phyloP scores from a whole-genome alignment of 2,113 vertebrate genomes.

The Raja brachyura region DNA sequence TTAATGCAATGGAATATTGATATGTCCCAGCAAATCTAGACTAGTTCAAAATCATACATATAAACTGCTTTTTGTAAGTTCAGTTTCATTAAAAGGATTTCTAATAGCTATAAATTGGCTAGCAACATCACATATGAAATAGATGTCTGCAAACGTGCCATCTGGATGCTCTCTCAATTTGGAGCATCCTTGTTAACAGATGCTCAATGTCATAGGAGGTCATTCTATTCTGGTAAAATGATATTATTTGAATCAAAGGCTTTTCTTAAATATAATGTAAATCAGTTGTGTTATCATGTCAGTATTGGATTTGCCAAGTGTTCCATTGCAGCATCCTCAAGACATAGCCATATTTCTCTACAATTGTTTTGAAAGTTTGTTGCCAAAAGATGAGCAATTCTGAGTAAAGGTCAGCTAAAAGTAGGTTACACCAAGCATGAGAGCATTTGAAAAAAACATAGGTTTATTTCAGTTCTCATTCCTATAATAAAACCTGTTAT shows the following conservation, averaged over 20 bases:
- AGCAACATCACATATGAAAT: not conserved
- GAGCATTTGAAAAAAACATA: not conserved
- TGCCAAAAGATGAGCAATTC: not conserved
- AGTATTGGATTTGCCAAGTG: not conserved
- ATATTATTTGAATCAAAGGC: not conserved
- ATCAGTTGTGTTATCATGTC: not conserved
- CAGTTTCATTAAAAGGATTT: not conserved
- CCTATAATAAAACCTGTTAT: not conserved
- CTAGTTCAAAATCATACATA: not conserved
- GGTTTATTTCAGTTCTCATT: not conserved
- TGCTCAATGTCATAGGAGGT: not conserved
- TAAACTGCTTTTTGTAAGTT: not conserved
- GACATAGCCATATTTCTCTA: not conserved
- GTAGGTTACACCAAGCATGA: not conserved
- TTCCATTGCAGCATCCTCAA: not conserved
- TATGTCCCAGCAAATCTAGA: not conserved
- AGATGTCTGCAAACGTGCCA: not conserved
- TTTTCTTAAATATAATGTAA: not conserved
- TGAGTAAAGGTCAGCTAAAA: not conserved
- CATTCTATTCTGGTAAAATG: not conserved
- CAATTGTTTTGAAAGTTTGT: not conserved
- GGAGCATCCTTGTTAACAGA: not conserved
- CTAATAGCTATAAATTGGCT: not conserved
- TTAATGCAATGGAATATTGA: not conserved
- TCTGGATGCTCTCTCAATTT: not conserved